Evolutionary conservation across 2,797 vertebrate species (phyloP).

Genomic region (Thunnus albacares): DNA sequence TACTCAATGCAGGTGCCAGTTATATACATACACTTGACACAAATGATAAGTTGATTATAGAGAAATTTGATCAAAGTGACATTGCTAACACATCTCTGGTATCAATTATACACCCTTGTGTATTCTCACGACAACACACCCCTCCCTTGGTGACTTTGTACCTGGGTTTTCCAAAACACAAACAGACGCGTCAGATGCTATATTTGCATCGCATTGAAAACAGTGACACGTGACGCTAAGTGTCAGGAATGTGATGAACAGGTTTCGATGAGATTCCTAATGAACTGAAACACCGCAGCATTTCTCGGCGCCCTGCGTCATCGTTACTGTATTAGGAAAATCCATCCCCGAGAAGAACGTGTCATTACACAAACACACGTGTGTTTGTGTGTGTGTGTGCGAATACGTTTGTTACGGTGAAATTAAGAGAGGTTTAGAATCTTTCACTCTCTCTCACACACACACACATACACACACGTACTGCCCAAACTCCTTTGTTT

Average conservation of each 20-base stretch:
- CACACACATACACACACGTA: constrained; percentile 38
- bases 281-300: constrained; percentile 33
- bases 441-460: constrained; percentile 38
- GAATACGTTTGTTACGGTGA: constrained; percentile 40
- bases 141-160: constrained; percentile 24
- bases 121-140: constrained; percentile 27
- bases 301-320: constrained; percentile 49
- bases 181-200: constrained; percentile 33
- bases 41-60: constrained; percentile 33
- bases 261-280: constrained; percentile 58
- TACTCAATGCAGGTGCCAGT: constrained; percentile 42
- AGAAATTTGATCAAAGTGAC: constrained; percentile 58
- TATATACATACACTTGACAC: constrained; percentile 24
- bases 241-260: constrained; percentile 55
- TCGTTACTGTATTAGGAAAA: constrained; percentile 56
- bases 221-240: constrained; percentile 36
- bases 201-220: constrained; percentile 33
- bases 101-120: constrained; percentile 39
- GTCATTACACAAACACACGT: constrained; percentile 9
- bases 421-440: constrained; percentile 34
- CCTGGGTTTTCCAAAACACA: constrained; percentile 38
- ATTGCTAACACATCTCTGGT: constrained; percentile 43
- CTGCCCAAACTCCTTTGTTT: constrained; percentile 76
- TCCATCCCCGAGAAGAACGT: constrained; percentile 56
- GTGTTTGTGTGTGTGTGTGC: constrained; percentile 37